phyloP scores from a whole-genome alignment of 2,888 invertebrate species.

The Caenorhabditis afra region DNA sequence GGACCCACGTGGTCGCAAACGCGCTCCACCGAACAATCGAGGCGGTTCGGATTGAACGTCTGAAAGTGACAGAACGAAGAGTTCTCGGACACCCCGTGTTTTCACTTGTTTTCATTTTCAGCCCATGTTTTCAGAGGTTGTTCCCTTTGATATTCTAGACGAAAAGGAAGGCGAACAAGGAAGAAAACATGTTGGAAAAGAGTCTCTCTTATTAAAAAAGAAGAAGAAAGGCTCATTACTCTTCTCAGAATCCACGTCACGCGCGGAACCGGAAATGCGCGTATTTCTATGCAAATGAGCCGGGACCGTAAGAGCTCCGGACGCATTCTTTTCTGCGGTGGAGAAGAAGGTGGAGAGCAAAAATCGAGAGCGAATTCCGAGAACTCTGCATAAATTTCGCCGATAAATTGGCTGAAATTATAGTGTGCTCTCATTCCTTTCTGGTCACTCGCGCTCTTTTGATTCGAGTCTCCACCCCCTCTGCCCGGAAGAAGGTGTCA shows the following conservation, averaged over 20 bases:
- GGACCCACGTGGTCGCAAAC: background rate
- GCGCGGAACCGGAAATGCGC: background rate
- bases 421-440: background rate
- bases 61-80: constrained; percentile 30
- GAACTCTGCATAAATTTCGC: no score
- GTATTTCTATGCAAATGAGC: constrained; percentile 28
- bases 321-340: no score
- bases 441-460: no score
- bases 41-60: background rate
- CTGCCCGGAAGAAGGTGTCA: background rate
- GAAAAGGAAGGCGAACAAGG: no score
- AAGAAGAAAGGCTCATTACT: no score
- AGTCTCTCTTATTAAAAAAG: no score
- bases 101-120: no score
- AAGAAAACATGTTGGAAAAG: no score
- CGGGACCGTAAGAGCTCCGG: no score
- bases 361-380: background rate
- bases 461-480: no score
- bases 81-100: constrained; percentile 6
- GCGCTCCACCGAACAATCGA: background rate
- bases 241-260: constrained; percentile 17
- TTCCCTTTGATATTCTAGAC: no score
- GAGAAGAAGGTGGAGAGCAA: background rate
- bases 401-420: constrained; percentile 42
- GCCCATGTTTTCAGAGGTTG: no score